phyloP scores from a whole-genome alignment of 2,797 vertebrate genomes.

The Enoplosus armatus region DNA sequence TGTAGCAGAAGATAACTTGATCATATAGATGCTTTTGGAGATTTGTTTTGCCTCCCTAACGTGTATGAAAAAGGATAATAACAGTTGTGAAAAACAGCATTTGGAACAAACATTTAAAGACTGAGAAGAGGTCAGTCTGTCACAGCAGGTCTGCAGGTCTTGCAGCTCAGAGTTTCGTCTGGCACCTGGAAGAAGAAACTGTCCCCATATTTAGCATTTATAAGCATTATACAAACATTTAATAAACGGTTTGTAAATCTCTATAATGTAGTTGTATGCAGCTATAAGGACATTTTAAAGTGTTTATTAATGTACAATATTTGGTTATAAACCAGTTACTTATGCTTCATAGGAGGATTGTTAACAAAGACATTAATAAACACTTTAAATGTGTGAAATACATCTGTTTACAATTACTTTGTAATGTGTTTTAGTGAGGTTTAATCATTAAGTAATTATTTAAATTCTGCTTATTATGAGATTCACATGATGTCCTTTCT shows the following conservation, averaged over 20 bases:
- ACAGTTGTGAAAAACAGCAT: neutral
- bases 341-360: neutral
- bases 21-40: neutral
- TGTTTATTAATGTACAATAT: no score
- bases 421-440: neutral
- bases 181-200: no score
- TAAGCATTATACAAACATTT: no score
- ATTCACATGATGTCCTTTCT: constrained; percentile 19
- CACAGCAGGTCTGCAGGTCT: neutral
- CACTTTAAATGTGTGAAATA: neutral
- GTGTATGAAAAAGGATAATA: neutral
- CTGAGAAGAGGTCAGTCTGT: neutral
- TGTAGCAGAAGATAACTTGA: neutral
- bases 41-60: neutral
- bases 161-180: neutral
- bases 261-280: neutral
- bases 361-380: neutral
- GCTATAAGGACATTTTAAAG: no score
- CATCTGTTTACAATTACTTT: neutral
- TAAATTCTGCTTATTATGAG: constrained; percentile 1
- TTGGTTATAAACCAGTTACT: no score
- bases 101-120: neutral
- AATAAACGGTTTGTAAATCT: no score
- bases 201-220: neutral
- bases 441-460: neutral